Conservation (phyloP, 2,113 vertebrate species). For the Alethe castanea region DNA sequence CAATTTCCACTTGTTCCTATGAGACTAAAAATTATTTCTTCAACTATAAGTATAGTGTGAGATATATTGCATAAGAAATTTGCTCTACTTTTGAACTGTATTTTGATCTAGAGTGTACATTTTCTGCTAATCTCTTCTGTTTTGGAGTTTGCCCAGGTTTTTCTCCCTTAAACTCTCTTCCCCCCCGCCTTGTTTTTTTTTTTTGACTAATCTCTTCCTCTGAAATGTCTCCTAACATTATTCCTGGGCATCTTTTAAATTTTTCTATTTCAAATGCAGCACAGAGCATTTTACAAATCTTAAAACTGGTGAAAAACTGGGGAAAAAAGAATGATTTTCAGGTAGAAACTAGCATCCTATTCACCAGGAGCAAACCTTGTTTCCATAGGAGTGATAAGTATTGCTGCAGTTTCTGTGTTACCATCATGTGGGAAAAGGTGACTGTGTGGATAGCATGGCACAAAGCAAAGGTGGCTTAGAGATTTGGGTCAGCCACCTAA, state of each 20-base stretch:
- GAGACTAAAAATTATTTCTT: neutral
- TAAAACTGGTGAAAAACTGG: neutral
- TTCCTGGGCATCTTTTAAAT: neutral
- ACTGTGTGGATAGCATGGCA: neutral
- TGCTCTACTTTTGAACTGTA: neutral
- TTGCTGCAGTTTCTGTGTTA: neutral
- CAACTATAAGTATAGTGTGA: neutral
- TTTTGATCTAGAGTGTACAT: neutral
- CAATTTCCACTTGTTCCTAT: neutral
- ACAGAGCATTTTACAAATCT: neutral
- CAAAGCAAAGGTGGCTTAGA: neutral
- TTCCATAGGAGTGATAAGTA: neutral
- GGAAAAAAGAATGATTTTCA: neutral
- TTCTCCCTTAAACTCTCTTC: neutral
- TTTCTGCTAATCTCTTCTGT: neutral
- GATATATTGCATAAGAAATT: neutral
- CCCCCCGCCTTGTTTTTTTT: rapidly evolving
- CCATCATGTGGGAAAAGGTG: neutral
- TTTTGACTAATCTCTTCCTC: neutral
- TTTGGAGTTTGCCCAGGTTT: neutral
- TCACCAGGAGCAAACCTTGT: neutral
- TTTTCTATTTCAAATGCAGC: neutral
- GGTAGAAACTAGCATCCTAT: neutral
- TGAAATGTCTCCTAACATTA: neutral
- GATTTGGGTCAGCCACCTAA: neutral